Evolutionary conservation across 2,888 invertebrate species (phyloP).

Genomic region (Platynereis dumerilii): DNA sequence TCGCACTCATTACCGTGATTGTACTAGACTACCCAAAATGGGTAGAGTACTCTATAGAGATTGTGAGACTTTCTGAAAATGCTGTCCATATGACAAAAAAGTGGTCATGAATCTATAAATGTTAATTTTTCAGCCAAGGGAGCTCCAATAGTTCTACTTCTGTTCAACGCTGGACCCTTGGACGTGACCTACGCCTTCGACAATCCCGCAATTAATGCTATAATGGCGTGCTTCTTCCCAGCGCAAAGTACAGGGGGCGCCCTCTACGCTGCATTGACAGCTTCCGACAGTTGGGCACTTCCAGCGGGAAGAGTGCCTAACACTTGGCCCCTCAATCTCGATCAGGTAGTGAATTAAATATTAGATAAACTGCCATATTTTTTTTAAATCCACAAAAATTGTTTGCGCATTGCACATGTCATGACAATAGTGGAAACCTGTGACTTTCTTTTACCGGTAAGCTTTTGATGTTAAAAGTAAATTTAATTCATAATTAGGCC

Average conservation of each 20-base stretch:
- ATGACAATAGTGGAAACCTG: too few relatives aligned
- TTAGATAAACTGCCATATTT: background rate
- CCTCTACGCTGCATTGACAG: slow-evolving; percentile 28
- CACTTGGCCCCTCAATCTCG: slow-evolving; percentile 38
- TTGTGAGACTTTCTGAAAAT: too few relatives aligned
- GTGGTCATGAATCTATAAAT: too few relatives aligned
- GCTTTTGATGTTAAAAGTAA: too few relatives aligned
- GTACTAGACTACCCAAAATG: too few relatives aligned
- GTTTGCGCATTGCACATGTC: too few relatives aligned
- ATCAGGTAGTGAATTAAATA: slow-evolving; percentile 32
- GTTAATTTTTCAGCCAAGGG: slow-evolving; percentile 25
- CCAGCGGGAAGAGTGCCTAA: slow-evolving; percentile 37
- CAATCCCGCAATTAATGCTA: slow-evolving; percentile 31
- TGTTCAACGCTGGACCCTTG: slow-evolving; percentile 38
- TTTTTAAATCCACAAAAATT: background rate
- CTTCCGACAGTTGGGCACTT: slow-evolving; percentile 5
- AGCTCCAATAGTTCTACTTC: slow-evolving; percentile 33
- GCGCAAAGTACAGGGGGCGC: slow-evolving; percentile 41
- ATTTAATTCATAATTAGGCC: too few relatives aligned
- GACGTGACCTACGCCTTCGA: slow-evolving; percentile 26
- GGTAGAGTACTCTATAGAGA: too few relatives aligned
- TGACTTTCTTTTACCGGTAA: too few relatives aligned
- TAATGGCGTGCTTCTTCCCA: slow-evolving; percentile 41
- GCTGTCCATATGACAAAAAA: too few relatives aligned
- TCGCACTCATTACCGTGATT: too few relatives aligned